These are phyloP conservation scores for Anniella stebbinsi DNA, from an alignment of 2,797 vertebrate species.

Conservation along the genomic window DNA sequence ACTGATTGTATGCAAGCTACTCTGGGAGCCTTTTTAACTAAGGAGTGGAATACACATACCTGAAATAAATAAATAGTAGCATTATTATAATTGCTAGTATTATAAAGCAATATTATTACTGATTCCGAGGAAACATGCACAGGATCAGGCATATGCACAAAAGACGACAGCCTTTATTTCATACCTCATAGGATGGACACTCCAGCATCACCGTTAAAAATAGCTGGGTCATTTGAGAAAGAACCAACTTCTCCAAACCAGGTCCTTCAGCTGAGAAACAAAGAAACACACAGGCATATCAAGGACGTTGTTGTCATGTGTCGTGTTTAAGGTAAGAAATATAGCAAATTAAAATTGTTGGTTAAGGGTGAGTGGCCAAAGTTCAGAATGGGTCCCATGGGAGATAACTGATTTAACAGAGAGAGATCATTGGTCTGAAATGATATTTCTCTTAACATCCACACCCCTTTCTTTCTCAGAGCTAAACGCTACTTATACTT, in stretches of 20 bases:
- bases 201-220: conserved; percentile 89
- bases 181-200: conserved; percentile 91
- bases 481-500: background rate
- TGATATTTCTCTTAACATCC: background rate
- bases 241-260: conserved; percentile 76
- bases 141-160: background rate
- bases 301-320: background rate
- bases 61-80: background rate
- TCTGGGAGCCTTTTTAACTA: too few relatives aligned
- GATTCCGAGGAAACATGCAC: conserved; percentile 18
- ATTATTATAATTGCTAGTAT: background rate
- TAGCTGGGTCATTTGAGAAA: conserved; percentile 90
- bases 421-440: background rate
- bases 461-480: background rate
- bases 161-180: background rate
- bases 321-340: background rate
- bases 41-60: too few relatives aligned
- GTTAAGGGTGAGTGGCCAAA: background rate
- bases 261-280: conserved; percentile 79
- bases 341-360: background rate
- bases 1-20: too few relatives aligned
- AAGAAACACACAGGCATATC: conserved; percentile 39
- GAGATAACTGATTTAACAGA: background rate
- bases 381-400: background rate
- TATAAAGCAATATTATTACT: background rate